A percentile compares a stretch with the other conserved stretches of the same genome.
Evolutionary conservation across 1,140 invertebrate species (phyloP).

Genomic region (Sipha flava): DNA sequence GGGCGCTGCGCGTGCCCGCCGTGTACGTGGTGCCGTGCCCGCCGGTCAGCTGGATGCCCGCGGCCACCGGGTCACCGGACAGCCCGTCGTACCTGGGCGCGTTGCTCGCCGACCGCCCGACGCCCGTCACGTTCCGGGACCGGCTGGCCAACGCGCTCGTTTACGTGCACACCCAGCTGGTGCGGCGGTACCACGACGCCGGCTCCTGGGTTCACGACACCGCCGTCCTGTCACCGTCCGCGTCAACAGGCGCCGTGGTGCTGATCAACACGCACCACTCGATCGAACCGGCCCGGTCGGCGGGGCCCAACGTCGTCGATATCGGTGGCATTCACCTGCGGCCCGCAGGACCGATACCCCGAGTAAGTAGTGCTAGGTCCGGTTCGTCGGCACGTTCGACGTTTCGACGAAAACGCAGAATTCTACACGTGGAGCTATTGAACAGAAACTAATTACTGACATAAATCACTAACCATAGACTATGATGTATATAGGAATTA

Average conservation of each 20-base stretch:
- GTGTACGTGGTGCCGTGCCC: neutral
- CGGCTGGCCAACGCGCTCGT: neutral
- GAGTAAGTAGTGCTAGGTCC: no score
- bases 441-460: no score
- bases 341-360: no score
- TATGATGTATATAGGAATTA: no score
- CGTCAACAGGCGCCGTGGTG: slow-evolving; percentile 42
- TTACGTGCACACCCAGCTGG: neutral
- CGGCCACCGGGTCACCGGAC: neutral
- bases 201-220: neutral
- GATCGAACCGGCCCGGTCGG: slow-evolving; percentile 46
- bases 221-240: neutral
- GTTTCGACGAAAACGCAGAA: no score
- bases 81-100: neutral
- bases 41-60: neutral
- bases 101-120: neutral
- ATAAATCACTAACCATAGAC: no score
- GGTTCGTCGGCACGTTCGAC: no score
- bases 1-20: neutral
- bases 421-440: no score
- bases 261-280: slow-evolving; percentile 51
- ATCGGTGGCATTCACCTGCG: slow-evolving; percentile 52
- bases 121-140: neutral
- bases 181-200: neutral
- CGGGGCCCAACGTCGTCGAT: slow-evolving; percentile 48